phyloP scores from a whole-genome alignment of 2,797 vertebrate species.

The Melanotaenia nigrans region DNA sequence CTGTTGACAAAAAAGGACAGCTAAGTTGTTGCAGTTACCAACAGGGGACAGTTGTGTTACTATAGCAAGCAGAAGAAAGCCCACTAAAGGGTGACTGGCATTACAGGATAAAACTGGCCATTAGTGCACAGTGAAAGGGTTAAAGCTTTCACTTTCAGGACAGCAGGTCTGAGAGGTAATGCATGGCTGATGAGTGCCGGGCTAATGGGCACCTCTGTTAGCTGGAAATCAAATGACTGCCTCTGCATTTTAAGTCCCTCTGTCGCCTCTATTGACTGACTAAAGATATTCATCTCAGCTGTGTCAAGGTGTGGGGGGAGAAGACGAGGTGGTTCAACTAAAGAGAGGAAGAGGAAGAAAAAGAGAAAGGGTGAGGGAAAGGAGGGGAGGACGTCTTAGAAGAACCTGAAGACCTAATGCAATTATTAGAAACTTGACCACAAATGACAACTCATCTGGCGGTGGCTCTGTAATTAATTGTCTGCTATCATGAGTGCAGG shows the following conservation, averaged over 20 bases:
- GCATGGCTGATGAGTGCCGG: constrained; percentile 79
- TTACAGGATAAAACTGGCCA: constrained; percentile 20
- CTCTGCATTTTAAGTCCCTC: constrained; percentile 81
- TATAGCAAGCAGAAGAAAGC: background rate
- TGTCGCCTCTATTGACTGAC: constrained; percentile 76
- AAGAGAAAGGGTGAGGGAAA: constrained; percentile 26
- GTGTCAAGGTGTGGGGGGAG: constrained; percentile 58
- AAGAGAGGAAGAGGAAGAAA: constrained; percentile 47
- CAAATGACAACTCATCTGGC: constrained; percentile 79
- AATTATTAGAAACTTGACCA: constrained; percentile 82
- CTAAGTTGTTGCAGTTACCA: background rate
- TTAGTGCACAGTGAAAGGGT: constrained; percentile 52
- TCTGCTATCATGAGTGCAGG: constrained; percentile 61
- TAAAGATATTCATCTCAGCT: constrained; percentile 79
- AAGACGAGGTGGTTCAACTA: constrained; percentile 33
- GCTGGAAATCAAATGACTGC: constrained; percentile 81
- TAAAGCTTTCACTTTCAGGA: constrained; percentile 59
- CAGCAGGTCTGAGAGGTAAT: constrained; percentile 69
- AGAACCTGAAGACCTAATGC: constrained; percentile 71
- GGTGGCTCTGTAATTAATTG: constrained; percentile 78
- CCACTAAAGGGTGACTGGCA: background rate
- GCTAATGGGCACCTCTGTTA: constrained; percentile 82
- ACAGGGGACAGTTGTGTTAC: background rate
- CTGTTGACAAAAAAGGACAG: background rate
- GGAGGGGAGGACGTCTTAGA: constrained; percentile 36